These are phyloP conservation scores for Monopis laevigella DNA, from an alignment of 2,888 invertebrate species.

Conservation along the genomic window DNA sequence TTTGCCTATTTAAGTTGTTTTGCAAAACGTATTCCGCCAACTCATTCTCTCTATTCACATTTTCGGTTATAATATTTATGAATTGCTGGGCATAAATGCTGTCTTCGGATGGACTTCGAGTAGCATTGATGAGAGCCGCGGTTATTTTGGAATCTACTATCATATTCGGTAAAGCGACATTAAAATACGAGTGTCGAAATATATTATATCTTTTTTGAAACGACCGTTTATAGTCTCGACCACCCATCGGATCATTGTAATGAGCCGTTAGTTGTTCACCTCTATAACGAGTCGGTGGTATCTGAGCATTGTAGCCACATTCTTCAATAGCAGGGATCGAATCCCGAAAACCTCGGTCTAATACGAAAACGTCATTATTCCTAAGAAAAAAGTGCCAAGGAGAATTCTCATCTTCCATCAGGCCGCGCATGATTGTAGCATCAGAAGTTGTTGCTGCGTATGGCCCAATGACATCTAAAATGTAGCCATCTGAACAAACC, in stretches of 20 bases:
- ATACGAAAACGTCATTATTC: constrained; percentile 11
- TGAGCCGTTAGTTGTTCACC: constrained; percentile 6
- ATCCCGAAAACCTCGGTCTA: constrained; percentile 14
- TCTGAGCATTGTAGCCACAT: constrained; percentile 1
- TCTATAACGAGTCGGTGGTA: not conserved
- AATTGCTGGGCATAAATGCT: not conserved
- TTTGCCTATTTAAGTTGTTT: constrained; percentile 11
- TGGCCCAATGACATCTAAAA: constrained; percentile 19
- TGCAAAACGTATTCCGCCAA: not conserved
- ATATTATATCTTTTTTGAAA: constrained; percentile 10
- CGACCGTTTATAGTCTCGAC: constrained; percentile 4
- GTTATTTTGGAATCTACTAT: constrained; percentile 1
- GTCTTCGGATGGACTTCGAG: not conserved
- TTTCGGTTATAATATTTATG: not conserved
- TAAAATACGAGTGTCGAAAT: constrained; percentile 6
- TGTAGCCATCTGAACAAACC: constrained; percentile 20
- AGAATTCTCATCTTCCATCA: constrained; percentile 7
- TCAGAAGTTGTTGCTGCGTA: constrained; percentile 19
- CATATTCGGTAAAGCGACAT: not conserved
- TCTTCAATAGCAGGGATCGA: constrained; percentile 6
- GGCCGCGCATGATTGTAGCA: constrained; percentile 16
- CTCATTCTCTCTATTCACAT: constrained; percentile 3
- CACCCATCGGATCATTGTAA: constrained; percentile 2
- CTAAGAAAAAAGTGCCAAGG: constrained; percentile 12
- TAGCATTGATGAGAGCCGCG: constrained; percentile 3